Evolutionary conservation across 2,888 invertebrate species (phyloP), one percentile per base, ranked within the genome.

Genomic region (Neria commutata): DNA sequence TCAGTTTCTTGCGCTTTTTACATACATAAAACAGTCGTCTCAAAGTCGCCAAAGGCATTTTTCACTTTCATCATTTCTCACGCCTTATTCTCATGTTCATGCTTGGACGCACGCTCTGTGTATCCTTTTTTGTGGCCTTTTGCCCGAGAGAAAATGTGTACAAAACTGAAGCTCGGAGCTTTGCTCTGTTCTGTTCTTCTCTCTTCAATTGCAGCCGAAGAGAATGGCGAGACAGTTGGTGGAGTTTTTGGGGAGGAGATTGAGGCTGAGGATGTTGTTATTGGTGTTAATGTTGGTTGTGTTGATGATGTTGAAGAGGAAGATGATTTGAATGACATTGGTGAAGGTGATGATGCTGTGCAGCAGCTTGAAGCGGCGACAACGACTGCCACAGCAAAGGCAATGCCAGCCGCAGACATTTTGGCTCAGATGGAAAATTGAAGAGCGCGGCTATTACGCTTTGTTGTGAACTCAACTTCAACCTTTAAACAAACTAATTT

Each of bases 111-210:
- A n/a, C n/a, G n/a, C n/a, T n/a, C n/a, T n/a, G n/a, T n/a, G n/a
- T n/a, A n/a, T n/a, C n/a, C n/a, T n/a, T n/a, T n/a, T n/a, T n/a
- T n/a, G n/a, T n/a, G n/a, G n/a, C n/a, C n/a, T n/a, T n/a, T n/a
- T n/a, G n/a, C n/a, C n/a, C n/a, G n/a, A n/a, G n/a, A n/a, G n/a
- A n/a, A n/a, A n/a, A n/a, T n/a, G n/a, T n/a, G n/a, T n/a, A n/a
- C 60, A 59, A 61, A 63, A 63, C 60, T 61, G 26, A 53, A 55
- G 34, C 53, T 54, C 60, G 62, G 63, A 65, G 58, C 62, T 56
- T 49, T 64, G 62, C 66, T 56, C 62, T 55, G 46, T 48, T 40
- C 29, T 49, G 66, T 63, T 67, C 67, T 66, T 56, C 63, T 63
- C 49, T 61, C 54, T 60, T 65, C 53, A 63, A 61, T 69, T 67